A percentile compares a stretch with the other conserved stretches of the same genome.
Conservation (phyloP, 2,797 vertebrate species). For the Muraenolepis orangiensis region DNA sequence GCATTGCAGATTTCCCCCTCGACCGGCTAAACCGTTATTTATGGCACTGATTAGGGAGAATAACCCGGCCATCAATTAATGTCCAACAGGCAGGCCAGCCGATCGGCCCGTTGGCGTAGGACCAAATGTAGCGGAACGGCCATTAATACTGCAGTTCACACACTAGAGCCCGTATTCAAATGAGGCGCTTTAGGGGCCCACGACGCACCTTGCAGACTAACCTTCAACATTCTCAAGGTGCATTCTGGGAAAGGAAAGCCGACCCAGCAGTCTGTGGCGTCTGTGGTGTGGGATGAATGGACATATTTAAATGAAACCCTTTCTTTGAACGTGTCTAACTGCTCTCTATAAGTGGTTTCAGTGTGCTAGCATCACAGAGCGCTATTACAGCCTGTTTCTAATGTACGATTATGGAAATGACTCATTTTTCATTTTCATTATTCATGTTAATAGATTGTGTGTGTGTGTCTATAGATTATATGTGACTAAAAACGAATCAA, state of each 20-base stretch:
- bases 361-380: neutral
- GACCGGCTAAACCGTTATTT: slow-evolving; percentile 79
- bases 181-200: slow-evolving; percentile 29
- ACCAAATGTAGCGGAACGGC: slow-evolving; percentile 77
- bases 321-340: neutral
- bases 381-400: neutral
- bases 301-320: neutral
- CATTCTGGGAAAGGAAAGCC: neutral
- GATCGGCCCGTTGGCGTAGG: slow-evolving; percentile 67
- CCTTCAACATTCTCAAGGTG: slow-evolving; percentile 36
- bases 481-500: neutral
- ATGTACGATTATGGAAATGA: neutral
- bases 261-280: no score
- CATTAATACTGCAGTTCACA: slow-evolving; percentile 69
- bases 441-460: neutral
- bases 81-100: slow-evolving; percentile 73
- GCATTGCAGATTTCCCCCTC: slow-evolving; percentile 68
- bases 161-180: slow-evolving; percentile 65
- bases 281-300: neutral
- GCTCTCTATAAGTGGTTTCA: neutral
- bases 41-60: slow-evolving; percentile 79
- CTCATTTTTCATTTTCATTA: neutral
- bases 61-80: slow-evolving; percentile 78
- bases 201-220: slow-evolving; percentile 19
- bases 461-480: neutral